Conservation (phyloP, 1,140 invertebrate genomes). For the Drosophila jambulina region DNA sequence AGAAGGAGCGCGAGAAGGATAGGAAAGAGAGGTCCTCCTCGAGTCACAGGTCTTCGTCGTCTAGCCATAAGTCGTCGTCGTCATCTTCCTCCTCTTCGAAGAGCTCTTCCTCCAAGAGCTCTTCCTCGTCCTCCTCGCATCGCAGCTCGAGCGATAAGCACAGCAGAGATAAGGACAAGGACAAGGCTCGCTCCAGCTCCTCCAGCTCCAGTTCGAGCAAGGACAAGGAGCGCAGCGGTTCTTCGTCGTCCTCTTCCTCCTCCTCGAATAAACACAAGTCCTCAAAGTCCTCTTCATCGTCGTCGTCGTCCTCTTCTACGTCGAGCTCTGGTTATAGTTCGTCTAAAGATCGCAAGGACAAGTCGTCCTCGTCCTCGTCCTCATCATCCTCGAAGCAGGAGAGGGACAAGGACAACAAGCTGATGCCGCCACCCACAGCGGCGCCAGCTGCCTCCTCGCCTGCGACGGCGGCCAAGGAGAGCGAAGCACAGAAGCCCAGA, state of each 20-base stretch:
- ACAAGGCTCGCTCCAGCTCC: constrained; percentile 70
- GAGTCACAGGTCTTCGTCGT: constrained; percentile 57
- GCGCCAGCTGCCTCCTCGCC: constrained; percentile 11
- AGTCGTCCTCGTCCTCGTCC: constrained; percentile 70
- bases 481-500: constrained; percentile 62
- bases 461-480: constrained; percentile 84
- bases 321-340: constrained; percentile 59
- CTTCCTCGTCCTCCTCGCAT: constrained; percentile 79
- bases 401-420: constrained; percentile 89
- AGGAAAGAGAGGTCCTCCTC: constrained; percentile 65
- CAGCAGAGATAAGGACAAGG: constrained; percentile 63
- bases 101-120: constrained; percentile 70
- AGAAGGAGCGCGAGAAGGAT: constrained; percentile 85
- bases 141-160: constrained; percentile 80
- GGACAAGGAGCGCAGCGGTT: constrained; percentile 76
- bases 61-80: constrained; percentile 71
- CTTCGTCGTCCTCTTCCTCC: constrained; percentile 63
- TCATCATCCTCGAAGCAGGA: constrained; percentile 54
- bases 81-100: constrained; percentile 72
- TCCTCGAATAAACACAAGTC: constrained; percentile 81
- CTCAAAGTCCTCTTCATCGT: constrained; percentile 70
- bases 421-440: constrained; percentile 86
- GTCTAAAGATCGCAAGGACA: constrained; percentile 85
- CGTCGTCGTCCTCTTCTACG: constrained; percentile 60
- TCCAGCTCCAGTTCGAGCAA: constrained; percentile 72